These are phyloP conservation scores for Lepus oiostolus DNA, from an alignment of 2,797 vertebrate species.

Conservation along the genomic window DNA sequence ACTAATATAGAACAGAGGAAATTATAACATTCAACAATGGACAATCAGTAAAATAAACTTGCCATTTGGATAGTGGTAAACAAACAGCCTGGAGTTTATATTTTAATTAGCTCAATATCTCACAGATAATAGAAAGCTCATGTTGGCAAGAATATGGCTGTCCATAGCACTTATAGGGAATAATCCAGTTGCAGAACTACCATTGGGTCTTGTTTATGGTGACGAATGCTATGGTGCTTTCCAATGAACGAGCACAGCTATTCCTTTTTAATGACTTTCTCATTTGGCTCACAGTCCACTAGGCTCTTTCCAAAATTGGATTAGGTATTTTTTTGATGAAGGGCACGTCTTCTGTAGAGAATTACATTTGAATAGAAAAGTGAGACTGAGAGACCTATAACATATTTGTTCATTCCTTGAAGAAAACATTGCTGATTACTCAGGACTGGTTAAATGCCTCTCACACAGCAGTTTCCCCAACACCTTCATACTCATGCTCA, in stretches of 20 bases:
- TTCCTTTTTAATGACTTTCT: not conserved
- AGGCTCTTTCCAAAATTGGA: not conserved
- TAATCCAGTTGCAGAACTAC: not conserved
- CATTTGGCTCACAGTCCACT: not conserved
- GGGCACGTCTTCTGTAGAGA: not conserved
- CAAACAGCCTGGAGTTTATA: slow-evolving; percentile 44
- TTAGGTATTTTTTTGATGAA: not conserved
- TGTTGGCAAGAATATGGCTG: slow-evolving; percentile 32
- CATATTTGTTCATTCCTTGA: not conserved
- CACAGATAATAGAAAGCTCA: slow-evolving; percentile 56
- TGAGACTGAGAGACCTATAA: rapidly evolving
- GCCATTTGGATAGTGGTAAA: slow-evolving; percentile 26
- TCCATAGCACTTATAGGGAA: not conserved
- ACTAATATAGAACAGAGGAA: not conserved
- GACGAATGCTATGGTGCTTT: not conserved
- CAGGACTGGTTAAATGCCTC: not conserved
- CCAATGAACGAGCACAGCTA: not conserved
- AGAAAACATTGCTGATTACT: not conserved
- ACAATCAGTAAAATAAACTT: slow-evolving; percentile 62
- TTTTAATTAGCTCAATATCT: slow-evolving; percentile 68
- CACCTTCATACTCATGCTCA: not conserved
- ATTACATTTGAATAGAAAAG: not conserved
- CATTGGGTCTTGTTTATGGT: not conserved
- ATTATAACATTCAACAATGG: slow-evolving; percentile 42
- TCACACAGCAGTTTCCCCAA: not conserved